Percentiles rank a stretch among this genome's conserved stretches.
Conservation (phyloP, 2,113 vertebrate genomes). For the Scatophagus argus region DNA sequence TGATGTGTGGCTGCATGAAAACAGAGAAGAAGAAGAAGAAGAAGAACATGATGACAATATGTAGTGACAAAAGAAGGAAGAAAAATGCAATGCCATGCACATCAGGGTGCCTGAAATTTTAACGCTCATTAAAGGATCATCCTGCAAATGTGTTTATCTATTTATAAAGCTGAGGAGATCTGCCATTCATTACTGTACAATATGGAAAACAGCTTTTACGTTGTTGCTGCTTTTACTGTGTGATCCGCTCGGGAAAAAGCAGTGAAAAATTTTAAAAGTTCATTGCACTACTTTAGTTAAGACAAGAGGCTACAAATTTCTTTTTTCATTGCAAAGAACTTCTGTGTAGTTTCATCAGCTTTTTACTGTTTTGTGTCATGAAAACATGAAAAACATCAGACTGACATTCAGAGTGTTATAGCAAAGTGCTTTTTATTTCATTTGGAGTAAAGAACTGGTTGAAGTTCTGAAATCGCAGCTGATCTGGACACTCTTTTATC, state of each 20-base stretch:
- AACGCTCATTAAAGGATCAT: slow-evolving; percentile 13
- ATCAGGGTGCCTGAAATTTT: background rate
- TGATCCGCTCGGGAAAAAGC: slow-evolving; percentile 12
- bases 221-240: background rate
- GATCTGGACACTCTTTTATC: background rate
- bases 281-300: background rate
- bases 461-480: background rate
- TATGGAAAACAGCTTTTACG: background rate
- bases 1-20: background rate
- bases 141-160: background rate
- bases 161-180: background rate
- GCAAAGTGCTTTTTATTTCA: too few relatives aligned
- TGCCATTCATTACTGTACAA: background rate
- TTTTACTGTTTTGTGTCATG: background rate
- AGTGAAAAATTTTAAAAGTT: background rate
- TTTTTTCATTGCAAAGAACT: background rate
- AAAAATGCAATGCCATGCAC: background rate
- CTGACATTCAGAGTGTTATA: background rate
- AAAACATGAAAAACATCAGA: background rate
- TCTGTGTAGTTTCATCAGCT: background rate
- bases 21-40: too few relatives aligned
- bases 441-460: background rate
- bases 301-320: background rate
- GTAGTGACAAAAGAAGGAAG: background rate
- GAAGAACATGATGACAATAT: background rate